A percentile compares a stretch with the other conserved stretches of the same genome.
These are phyloP conservation scores for Psococerastis gibbosa DNA, from an alignment of 2,888 invertebrate genomes.

Conservation along the genomic window DNA sequence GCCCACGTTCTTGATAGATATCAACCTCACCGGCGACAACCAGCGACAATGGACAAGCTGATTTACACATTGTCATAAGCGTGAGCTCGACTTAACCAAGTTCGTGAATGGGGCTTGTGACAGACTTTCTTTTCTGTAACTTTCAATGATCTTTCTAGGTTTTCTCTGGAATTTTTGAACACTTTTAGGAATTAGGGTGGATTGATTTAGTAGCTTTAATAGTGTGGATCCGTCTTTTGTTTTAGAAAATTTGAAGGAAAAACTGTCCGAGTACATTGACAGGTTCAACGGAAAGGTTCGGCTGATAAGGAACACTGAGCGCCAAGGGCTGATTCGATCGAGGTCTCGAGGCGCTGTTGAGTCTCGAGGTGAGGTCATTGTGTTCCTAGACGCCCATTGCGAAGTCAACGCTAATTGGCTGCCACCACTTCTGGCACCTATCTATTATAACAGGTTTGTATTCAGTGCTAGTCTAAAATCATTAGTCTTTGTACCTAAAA, in stretches of 20 bases:
- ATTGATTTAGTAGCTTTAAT: too few relatives aligned
- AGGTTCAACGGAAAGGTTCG: constrained; percentile 78
- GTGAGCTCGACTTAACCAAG: too few relatives aligned
- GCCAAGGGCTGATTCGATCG: constrained; percentile 88
- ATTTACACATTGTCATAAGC: too few relatives aligned
- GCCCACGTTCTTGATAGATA: too few relatives aligned
- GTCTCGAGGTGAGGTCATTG: constrained; percentile 85
- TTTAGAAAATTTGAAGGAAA: constrained; percentile 56
- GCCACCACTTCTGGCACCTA: constrained; percentile 86
- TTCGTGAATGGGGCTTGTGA: too few relatives aligned
- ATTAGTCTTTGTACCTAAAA: too few relatives aligned
- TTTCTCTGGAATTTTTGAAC: constrained; percentile 5
- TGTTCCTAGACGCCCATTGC: constrained; percentile 96
- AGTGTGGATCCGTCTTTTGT: too few relatives aligned
- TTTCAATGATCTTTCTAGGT: neutral
- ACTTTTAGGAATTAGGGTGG: constrained; percentile 3
- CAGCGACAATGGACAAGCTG: too few relatives aligned
- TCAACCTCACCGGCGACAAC: too few relatives aligned
- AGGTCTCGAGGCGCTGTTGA: constrained; percentile 79
- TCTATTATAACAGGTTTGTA: constrained; percentile 63
- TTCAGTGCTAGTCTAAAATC: too few relatives aligned
- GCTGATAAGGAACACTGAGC: constrained; percentile 65
- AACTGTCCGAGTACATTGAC: constrained; percentile 70
- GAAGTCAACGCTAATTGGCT: constrained; percentile 96
- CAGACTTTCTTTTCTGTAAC: neutral